A percentile compares a stretch with the other conserved stretches of the same genome.
Evolutionary conservation across 2,113 vertebrate genomes (phyloP).

Genomic region (Podocnemis expansa): DNA sequence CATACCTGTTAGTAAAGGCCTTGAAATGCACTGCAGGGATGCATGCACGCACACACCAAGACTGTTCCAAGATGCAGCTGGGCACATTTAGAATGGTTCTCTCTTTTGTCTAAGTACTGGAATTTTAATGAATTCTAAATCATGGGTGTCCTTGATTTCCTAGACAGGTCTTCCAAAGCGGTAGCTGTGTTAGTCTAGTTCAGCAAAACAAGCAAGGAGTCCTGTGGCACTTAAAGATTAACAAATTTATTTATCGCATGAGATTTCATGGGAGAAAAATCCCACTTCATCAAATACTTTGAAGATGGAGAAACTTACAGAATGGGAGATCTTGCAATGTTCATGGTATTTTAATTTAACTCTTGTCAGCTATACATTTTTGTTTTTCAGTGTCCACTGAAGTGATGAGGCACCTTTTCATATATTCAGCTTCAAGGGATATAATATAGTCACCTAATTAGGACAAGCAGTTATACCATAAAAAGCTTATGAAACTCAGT

Average conservation of each 20-base stretch:
- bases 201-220: too few relatives aligned
- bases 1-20: not conserved
- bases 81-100: not conserved
- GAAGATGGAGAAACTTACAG: too few relatives aligned
- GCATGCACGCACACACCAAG: too few relatives aligned
- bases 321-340: not conserved
- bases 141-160: not conserved
- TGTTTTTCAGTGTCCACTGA: not conserved
- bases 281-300: too few relatives aligned
- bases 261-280: too few relatives aligned
- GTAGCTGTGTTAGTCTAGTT: too few relatives aligned
- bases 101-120: not conserved
- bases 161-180: not conserved
- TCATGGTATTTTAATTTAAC: not conserved
- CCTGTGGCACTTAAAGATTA: too few relatives aligned
- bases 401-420: not conserved
- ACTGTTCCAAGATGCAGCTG: not conserved
- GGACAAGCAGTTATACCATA: not conserved
- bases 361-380: not conserved
- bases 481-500: not conserved
- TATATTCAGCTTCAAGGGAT: not conserved
- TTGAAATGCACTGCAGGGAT: too few relatives aligned
- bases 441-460: rapidly evolving
- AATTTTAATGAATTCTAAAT: not conserved
- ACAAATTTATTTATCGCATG: too few relatives aligned